Conservation (phyloP, 2,113 vertebrate species). For the Hyaena hyaena region DNA sequence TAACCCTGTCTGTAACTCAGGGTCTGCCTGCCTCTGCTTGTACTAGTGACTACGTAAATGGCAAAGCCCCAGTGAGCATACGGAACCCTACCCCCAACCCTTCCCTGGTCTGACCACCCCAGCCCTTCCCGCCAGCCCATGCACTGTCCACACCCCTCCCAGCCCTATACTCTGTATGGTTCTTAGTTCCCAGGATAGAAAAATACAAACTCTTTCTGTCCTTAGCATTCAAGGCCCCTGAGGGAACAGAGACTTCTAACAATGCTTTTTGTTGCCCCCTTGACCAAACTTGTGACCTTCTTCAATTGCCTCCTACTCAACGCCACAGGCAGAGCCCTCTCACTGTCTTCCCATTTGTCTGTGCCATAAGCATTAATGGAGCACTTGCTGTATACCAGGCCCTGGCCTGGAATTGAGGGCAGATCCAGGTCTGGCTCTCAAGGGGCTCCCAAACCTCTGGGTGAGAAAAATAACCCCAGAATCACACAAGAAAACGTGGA, state of each 20-base stretch:
- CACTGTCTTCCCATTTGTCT: background rate
- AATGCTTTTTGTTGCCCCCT: background rate
- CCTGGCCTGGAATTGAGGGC: background rate
- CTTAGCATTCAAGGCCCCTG: background rate
- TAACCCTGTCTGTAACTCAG: background rate
- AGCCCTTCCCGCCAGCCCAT: background rate
- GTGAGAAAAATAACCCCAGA: background rate
- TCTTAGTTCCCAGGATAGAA: background rate
- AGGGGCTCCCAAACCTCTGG: background rate
- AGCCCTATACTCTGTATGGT: too few relatives aligned
- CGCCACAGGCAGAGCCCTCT: background rate
- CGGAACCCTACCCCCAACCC: background rate
- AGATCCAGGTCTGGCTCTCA: background rate
- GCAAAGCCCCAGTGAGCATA: background rate
- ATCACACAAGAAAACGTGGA: background rate
- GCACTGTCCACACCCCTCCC: background rate
- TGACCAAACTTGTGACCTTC: background rate
- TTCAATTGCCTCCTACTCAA: background rate
- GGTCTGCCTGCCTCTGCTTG: background rate
- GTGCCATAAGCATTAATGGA: background rate
- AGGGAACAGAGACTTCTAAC: background rate
- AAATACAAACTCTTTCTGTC: background rate
- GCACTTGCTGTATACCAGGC: background rate
- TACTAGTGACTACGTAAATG: background rate
- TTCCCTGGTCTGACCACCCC: background rate